Percentiles rank a stretch among this genome's conserved stretches.
Conservation (phyloP, 2,797 vertebrate species). For the Melanotaenia trifasciata region DNA sequence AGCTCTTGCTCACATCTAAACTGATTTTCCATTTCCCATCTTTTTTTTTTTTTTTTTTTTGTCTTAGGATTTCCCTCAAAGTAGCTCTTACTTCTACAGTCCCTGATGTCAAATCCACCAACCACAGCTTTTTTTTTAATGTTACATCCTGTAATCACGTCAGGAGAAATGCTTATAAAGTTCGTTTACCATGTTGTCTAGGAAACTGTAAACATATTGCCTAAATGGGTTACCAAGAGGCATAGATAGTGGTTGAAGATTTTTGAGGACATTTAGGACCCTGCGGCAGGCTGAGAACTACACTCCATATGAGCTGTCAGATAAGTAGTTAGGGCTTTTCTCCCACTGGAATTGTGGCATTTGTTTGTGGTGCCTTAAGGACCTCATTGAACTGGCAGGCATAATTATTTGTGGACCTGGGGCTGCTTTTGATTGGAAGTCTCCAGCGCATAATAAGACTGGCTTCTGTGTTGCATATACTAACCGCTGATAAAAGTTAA, state of each 20-base stretch:
- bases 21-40: not conserved
- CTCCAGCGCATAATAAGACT: slow-evolving; percentile 35
- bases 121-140: slow-evolving; percentile 17
- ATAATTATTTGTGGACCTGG: slow-evolving; percentile 33
- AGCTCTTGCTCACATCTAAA: too few species aligned
- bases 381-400: slow-evolving; percentile 38
- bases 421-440: slow-evolving; percentile 27
- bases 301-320: slow-evolving; percentile 60
- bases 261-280: slow-evolving; percentile 66
- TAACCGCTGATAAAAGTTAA: slow-evolving; percentile 28
- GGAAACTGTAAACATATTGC: slow-evolving; percentile 55
- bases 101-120: slow-evolving; percentile 9
- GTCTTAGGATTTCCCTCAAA: not conserved
- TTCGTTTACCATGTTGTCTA: slow-evolving; percentile 50
- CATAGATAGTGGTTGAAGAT: slow-evolving; percentile 30
- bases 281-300: slow-evolving; percentile 69
- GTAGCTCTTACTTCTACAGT: not conserved
- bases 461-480: slow-evolving; percentile 20
- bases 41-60: slow-evolving; percentile 10
- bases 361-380: slow-evolving; percentile 45
- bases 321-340: slow-evolving; percentile 45
- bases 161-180: slow-evolving; percentile 7
- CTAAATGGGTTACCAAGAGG: slow-evolving; percentile 66
- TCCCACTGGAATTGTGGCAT: slow-evolving; percentile 44
- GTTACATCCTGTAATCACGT: slow-evolving; percentile 24